These are phyloP conservation scores for Gobionotothen gibberifrons DNA, from an alignment of 2,797 vertebrate genomes.

Conservation along the genomic window DNA sequence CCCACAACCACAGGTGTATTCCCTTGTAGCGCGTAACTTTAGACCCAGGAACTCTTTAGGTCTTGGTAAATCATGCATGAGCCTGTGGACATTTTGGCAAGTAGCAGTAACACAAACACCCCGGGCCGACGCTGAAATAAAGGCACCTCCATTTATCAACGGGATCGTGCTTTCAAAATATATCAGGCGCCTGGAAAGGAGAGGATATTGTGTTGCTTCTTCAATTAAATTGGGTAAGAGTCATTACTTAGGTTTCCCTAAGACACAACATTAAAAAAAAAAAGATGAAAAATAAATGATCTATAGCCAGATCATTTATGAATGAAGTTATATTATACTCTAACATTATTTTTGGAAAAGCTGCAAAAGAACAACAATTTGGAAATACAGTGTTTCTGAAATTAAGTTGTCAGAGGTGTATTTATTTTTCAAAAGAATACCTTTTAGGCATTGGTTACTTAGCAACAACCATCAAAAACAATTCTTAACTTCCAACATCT, in stretches of 20 bases:
- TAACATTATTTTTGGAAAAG: background rate
- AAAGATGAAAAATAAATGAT: background rate
- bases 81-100: slow-evolving; percentile 70
- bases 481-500: background rate
- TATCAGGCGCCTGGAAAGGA: slow-evolving; percentile 25
- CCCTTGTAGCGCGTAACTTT: slow-evolving; percentile 68
- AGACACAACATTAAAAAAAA: slow-evolving; percentile 1
- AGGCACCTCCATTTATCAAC: slow-evolving; percentile 51
- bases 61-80: slow-evolving; percentile 81
- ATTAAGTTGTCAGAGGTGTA: background rate
- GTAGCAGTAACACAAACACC: slow-evolving; percentile 67
- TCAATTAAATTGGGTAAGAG: slow-evolving; percentile 22
- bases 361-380: background rate
- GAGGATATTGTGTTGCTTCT: slow-evolving; percentile 19
- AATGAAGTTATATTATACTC: background rate
- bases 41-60: slow-evolving; percentile 67
- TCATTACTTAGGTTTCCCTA: slow-evolving; percentile 15
- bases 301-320: background rate
- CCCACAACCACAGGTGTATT: slow-evolving; percentile 65
- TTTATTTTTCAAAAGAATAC: slow-evolving; percentile 24
- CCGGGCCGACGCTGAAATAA: slow-evolving; percentile 62
- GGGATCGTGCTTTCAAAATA: slow-evolving; percentile 37
- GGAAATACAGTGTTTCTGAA: background rate
- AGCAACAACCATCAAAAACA: background rate
- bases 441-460: background rate